Percentiles rank a stretch among this genome's conserved stretches.
Evolutionary conservation across 2,888 invertebrate species (phyloP).

Genomic region (Pristionchus japonicus): DNA sequence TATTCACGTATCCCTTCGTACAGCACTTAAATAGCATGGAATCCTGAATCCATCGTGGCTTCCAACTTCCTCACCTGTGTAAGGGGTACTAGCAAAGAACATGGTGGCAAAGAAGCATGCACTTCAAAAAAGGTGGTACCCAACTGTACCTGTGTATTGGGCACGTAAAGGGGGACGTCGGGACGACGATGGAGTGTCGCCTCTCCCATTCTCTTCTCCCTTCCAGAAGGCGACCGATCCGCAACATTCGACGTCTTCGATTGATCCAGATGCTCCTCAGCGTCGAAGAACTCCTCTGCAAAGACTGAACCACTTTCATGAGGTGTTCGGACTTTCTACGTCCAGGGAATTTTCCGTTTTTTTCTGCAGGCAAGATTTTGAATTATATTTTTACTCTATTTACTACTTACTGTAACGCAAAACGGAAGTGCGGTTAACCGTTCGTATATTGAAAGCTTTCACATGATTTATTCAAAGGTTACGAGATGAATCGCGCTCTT

Average conservation of each 20-base stretch:
- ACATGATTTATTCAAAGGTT: neutral
- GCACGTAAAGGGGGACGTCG: conserved; percentile 85
- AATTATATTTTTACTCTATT: no score
- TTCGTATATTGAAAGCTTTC: no score
- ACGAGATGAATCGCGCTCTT: neutral
- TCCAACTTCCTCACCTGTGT: conserved; percentile 80
- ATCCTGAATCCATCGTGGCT: no score
- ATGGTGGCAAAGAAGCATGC: no score
- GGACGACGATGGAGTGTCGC: conserved; percentile 74
- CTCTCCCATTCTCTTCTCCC: conserved; percentile 16
- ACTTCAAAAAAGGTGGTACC: no score
- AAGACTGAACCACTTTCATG: conserved; percentile 19
- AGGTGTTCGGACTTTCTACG: neutral
- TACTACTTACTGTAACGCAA: no score
- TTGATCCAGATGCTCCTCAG: conserved; percentile 47
- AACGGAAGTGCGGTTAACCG: no score
- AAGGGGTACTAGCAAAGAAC: no score
- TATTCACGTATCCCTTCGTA: no score
- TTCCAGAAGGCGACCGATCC: conserved; percentile 19
- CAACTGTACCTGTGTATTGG: conserved; percentile 84
- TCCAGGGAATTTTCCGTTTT: no score
- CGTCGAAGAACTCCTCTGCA: conserved; percentile 54
- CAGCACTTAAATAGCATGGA: no score
- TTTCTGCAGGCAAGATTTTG: neutral
- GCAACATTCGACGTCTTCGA: neutral